Base-by-base conservation (phyloP, 2,797 vertebrate genomes). In the Lindbergichthys nudifrons region DNA sequence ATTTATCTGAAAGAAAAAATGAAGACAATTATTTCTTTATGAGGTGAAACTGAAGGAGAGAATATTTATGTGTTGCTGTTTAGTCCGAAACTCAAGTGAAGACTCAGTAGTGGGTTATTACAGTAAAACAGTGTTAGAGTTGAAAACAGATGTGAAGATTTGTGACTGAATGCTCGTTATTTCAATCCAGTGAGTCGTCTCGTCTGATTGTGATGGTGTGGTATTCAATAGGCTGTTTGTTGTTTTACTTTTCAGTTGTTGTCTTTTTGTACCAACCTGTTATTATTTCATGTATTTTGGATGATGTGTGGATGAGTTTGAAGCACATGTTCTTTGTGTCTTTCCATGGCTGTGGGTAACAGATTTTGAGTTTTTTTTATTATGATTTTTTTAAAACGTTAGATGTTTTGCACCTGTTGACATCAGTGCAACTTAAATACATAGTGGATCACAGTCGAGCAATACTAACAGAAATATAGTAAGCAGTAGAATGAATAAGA, bases 171-270 rank as follows among this genome's bases (percentile, higher is more conserved):
- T 89, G 90, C 83, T 82, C 50, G 77, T 92, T 88, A 80, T 90
- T 90, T 89, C 66, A 57, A 87, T 89, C 85, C 81, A 82, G 92
- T 95, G 90, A 91, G 81, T 91, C 12, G 91, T 94, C 88, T 88
- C 65, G 90, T 92, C 87, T 65, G 87, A 84, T 82, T 81, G 92
- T 92, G 87, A 86, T 88, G 76, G 81, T 84, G 92, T 92, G 83
- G 65, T 90, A 78, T 84, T 90, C 46, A 66, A 59, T 91, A 87
- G 82, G 65, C 76, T 70, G 77, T 82, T 82, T 83, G 68, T 85
- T 76, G 70, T 83, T 84, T 82, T 69, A 30, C 51, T 72, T 82
- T 85, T 87, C 3, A 47, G 64, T 82, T 82, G 60, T 70, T 65
- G 46, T 74, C 61, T 65, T 85, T 86, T 80, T 85, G 73, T 84